Evolutionary conservation across 2,113 vertebrate species (phyloP).

Genomic region (Paramormyrops kingsleyae): DNA sequence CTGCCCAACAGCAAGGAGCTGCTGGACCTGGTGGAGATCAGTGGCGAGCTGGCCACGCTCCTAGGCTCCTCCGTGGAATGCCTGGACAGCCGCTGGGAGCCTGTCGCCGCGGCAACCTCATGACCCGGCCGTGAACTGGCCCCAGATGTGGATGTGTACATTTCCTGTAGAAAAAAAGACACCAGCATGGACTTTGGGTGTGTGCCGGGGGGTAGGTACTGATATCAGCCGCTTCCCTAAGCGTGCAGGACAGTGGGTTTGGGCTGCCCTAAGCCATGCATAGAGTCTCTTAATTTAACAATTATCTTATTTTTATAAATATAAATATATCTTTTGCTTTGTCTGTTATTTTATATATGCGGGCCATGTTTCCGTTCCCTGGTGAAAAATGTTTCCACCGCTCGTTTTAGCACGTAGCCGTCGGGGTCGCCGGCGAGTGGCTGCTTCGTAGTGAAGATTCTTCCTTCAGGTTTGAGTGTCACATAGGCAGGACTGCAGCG

Average conservation of each 20-base stretch:
- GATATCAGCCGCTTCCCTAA: background rate
- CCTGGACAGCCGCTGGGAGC: constrained; percentile 61
- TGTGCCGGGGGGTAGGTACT: background rate
- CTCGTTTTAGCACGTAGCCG: constrained; percentile 8
- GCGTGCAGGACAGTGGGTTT: constrained; percentile 12
- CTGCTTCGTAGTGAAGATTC: constrained; percentile 5
- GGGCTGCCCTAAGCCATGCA: constrained; percentile 44
- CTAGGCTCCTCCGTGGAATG: constrained; percentile 83
- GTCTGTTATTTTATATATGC: constrained; percentile 30
- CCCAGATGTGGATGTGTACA: background rate
- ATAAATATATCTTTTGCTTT: constrained; percentile 41
- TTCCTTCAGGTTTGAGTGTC: background rate
- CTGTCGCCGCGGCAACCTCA: constrained; percentile 17
- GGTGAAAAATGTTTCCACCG: constrained; percentile 31
- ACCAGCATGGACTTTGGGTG: background rate
- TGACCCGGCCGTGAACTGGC: constrained; percentile 49
- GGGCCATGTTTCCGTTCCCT: constrained; percentile 34
- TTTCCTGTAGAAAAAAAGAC: constrained; percentile 38
- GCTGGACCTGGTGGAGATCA: constrained; percentile 87
- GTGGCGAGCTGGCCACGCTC: constrained; percentile 77
- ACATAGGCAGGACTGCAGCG: constrained; percentile 17
- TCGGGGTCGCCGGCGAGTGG: background rate
- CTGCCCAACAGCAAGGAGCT: constrained; percentile 86
- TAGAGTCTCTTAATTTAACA: constrained; percentile 69
- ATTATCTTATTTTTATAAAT: constrained; percentile 70